A percentile compares a stretch with the other conserved stretches of the same genome.
Conservation (phyloP, 2,888 invertebrate genomes). For the Leptodirus hochenwartii region DNA sequence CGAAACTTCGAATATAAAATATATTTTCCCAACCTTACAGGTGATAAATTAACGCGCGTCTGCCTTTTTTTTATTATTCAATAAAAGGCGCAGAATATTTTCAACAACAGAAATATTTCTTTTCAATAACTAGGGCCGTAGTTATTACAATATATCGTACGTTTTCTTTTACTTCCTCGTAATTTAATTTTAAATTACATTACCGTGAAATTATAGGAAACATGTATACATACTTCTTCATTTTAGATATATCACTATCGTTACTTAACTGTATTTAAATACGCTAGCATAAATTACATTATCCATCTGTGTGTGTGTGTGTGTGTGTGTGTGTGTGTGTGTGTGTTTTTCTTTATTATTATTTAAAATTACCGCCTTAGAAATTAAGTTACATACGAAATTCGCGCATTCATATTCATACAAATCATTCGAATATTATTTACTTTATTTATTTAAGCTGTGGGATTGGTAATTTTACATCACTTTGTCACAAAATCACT, state of each 20-base stretch:
- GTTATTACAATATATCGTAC: too few species aligned
- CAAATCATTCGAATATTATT: too few species aligned
- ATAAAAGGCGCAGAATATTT: too few species aligned
- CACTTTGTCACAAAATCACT: neutral
- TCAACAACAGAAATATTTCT: too few species aligned
- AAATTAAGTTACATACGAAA: too few species aligned
- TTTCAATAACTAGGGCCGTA: slow-evolving; percentile 19
- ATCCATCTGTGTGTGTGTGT: slow-evolving; percentile 19
- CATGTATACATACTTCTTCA: slow-evolving; percentile 22
- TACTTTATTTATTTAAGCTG: too few species aligned
- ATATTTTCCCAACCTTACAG: too few species aligned
- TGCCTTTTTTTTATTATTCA: too few species aligned
- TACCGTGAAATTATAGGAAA: slow-evolving; percentile 24
- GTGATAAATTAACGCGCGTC: too few species aligned
- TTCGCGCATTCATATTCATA: too few species aligned
- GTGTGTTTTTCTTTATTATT: slow-evolving; percentile 8
- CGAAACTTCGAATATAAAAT: too few species aligned
- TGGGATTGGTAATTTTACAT: neutral
- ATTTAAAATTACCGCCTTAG: slow-evolving; percentile 7
- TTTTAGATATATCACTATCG: slow-evolving; percentile 22
- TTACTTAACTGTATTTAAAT: slow-evolving; percentile 25
- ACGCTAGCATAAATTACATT: slow-evolving; percentile 27
- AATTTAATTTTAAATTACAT: slow-evolving; percentile 16
- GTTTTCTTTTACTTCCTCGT: slow-evolving; percentile 9
- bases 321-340: too few species aligned